These are phyloP conservation scores for Ruditapes philippinarum DNA, from an alignment of 1,140 invertebrate genomes.

Conservation along the genomic window DNA sequence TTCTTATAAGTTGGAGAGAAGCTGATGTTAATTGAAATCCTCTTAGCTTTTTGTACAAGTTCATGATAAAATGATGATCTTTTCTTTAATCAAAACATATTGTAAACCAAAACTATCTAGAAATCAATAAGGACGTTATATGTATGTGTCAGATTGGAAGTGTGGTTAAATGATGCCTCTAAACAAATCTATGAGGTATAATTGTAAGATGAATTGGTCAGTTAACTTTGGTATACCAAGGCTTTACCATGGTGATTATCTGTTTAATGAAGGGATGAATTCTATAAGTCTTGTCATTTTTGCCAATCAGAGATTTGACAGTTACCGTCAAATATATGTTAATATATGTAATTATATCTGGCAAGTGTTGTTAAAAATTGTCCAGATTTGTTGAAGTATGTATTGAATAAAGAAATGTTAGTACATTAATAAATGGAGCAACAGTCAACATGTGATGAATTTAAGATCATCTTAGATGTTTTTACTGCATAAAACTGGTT, in stretches of 20 bases:
- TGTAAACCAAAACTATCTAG: background rate
- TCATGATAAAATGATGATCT: conserved; percentile 25
- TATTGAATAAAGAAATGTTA: too few species aligned
- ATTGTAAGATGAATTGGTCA: conserved; percentile 1
- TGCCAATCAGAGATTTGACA: background rate
- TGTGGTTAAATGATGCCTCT: background rate
- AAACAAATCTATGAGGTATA: background rate
- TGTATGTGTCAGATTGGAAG: background rate
- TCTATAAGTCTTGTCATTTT: background rate
- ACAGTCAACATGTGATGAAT: too few species aligned
- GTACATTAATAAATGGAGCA: too few species aligned
- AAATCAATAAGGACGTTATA: background rate
- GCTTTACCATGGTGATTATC: background rate
- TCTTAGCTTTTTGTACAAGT: conserved; percentile 11
- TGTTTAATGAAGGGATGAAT: background rate
- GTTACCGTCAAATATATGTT: too few species aligned
- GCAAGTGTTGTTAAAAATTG: too few species aligned
- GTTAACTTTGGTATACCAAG: background rate
- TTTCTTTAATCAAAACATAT: conserved; percentile 30
- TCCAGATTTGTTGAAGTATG: too few species aligned
- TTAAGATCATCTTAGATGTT: too few species aligned
- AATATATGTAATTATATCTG: too few species aligned
- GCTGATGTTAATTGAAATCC: conserved; percentile 6
- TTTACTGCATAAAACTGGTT: too few species aligned
- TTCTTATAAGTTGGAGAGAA: too few species aligned